A percentile compares a stretch with the other conserved stretches of the same genome.
phyloP scores from a whole-genome alignment of 2,113 vertebrate genomes.

The Hoplias malabaricus region DNA sequence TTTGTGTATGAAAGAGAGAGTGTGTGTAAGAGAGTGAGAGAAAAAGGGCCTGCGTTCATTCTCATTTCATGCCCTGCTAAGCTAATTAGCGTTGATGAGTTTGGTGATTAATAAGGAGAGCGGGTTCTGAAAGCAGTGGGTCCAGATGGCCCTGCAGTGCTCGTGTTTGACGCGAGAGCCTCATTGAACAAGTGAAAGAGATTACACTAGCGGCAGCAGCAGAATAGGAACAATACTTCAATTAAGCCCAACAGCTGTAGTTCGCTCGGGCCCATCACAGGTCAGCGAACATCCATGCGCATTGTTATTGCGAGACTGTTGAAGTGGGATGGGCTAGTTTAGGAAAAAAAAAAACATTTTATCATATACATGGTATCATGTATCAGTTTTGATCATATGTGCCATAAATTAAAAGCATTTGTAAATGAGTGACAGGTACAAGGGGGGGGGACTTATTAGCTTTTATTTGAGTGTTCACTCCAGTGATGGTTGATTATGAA shows the following conservation, averaged over 20 bases:
- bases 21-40: not conserved
- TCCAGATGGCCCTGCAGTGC: slow-evolving; percentile 49
- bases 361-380: not conserved
- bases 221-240: slow-evolving; percentile 5
- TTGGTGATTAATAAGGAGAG: slow-evolving; percentile 45
- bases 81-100: slow-evolving; percentile 53
- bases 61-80: slow-evolving; percentile 49
- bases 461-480: no score
- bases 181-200: slow-evolving; percentile 38
- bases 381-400: not conserved
- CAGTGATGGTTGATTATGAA: no score
- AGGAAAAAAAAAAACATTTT: not conserved
- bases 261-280: not conserved
- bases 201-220: slow-evolving; percentile 32
- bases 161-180: slow-evolving; percentile 28
- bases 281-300: not conserved
- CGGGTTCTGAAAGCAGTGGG: slow-evolving; percentile 46
- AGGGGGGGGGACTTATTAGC: no score
- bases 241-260: slow-evolving; percentile 19
- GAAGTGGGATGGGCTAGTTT: not conserved
- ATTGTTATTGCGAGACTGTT: not conserved
- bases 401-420: no score
- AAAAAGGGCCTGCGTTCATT: slow-evolving; percentile 23
- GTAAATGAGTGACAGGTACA: no score
- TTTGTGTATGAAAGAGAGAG: not conserved